Percentiles rank a stretch among this genome's conserved stretches.
These are phyloP conservation scores for Bhutanitis thaidina DNA, from an alignment of 2,888 invertebrate genomes.

Conservation along the genomic window DNA sequence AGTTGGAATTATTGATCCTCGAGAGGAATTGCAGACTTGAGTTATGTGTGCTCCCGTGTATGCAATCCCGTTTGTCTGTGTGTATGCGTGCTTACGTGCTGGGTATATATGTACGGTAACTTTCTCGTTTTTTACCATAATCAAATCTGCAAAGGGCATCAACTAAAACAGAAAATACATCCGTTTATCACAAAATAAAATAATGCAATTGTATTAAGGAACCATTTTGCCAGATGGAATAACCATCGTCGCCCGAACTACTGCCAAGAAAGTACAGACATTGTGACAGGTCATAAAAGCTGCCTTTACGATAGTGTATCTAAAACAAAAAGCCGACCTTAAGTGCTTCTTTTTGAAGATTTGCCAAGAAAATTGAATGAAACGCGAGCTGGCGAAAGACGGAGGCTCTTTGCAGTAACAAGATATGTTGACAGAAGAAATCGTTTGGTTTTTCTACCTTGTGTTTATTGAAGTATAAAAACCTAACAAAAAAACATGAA, in stretches of 20 bases:
- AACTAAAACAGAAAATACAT: too few relatives aligned
- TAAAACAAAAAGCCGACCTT: constrained; percentile 12
- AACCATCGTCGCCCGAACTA: constrained; percentile 12
- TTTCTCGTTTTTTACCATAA: too few relatives aligned
- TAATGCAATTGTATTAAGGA: too few relatives aligned
- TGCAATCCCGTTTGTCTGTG: too few relatives aligned
- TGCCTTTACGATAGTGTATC: constrained; percentile 11
- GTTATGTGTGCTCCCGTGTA: too few relatives aligned
- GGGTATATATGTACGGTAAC: too few relatives aligned
- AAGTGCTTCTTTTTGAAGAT: constrained; percentile 16
- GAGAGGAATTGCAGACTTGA: too few relatives aligned
- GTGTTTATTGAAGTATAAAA: too few relatives aligned
- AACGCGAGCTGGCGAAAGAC: constrained; percentile 11
- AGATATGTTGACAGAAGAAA: constrained; percentile 5
- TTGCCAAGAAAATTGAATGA: constrained; percentile 17
- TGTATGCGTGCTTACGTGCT: too few relatives aligned
- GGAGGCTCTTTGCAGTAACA: constrained; percentile 12
- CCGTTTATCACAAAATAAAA: too few relatives aligned
- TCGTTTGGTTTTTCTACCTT: neutral
- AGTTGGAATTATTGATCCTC: too few relatives aligned
- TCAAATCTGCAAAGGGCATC: too few relatives aligned
- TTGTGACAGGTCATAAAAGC: constrained; percentile 14
- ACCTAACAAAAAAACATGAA: neutral
- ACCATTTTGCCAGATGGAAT: constrained; percentile 15
- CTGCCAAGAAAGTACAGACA: constrained; percentile 8